These are phyloP conservation scores for Epizoanthus stellaris DNA, from an alignment of 92 coral and sea anemone genomes.

Conservation along the genomic window DNA sequence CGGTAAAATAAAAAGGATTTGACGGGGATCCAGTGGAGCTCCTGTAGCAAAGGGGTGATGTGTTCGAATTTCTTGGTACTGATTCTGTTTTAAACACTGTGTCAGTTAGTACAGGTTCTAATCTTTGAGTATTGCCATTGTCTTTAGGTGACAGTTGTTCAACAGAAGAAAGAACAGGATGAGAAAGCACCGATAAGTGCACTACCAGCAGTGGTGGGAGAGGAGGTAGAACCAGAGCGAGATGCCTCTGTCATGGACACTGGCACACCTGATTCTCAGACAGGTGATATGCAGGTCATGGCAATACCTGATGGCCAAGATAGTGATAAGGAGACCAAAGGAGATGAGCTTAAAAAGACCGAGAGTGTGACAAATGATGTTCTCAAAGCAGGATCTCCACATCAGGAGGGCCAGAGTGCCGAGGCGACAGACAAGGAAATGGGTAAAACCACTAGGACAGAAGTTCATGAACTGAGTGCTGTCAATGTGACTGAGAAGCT, in stretches of 20 bases:
- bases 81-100: too few relatives aligned
- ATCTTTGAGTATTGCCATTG: background rate
- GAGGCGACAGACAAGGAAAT: background rate
- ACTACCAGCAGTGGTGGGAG: background rate
- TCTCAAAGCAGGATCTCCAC: background rate
- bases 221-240: background rate
- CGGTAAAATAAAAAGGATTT: too few relatives aligned
- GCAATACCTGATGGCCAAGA: conserved; percentile 27
- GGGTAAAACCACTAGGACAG: background rate
- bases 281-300: background rate
- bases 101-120: too few relatives aligned
- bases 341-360: background rate
- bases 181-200: background rate
- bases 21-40: too few relatives aligned
- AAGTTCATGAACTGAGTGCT: background rate
- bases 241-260: background rate
- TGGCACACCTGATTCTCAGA: background rate
- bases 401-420: background rate
- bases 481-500: background rate
- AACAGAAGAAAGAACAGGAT: background rate
- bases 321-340: background rate
- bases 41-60: too few relatives aligned
- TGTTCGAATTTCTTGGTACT: too few relatives aligned
- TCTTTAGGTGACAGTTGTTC: conserved; percentile 1
- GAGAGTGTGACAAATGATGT: background rate